Evolutionary conservation across 2,888 invertebrate species (phyloP).

Genomic region (Pollenia labialis): DNA sequence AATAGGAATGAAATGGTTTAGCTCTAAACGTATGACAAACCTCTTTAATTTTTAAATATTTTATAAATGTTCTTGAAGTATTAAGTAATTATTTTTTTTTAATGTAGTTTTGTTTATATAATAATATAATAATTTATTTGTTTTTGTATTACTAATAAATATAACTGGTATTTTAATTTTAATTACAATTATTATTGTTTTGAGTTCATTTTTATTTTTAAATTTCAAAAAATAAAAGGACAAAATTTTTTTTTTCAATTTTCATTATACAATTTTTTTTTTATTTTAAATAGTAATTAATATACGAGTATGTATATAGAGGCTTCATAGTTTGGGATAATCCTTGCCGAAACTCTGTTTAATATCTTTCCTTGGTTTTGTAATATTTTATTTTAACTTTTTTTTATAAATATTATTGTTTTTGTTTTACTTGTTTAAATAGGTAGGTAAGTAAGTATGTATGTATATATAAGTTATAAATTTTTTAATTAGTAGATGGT

Average conservation of each 20-base stretch:
- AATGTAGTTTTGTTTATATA: constrained; percentile 48
- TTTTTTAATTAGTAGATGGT: constrained; percentile 67
- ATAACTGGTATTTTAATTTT: constrained; percentile 64
- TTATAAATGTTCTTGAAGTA: neutral
- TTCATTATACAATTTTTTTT: constrained; percentile 50
- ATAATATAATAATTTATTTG: constrained; percentile 67
- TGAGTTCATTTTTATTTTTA: constrained; percentile 68
- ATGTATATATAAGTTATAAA: constrained; percentile 73
- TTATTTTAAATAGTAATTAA: constrained; percentile 61
- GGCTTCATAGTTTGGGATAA: constrained; percentile 69
- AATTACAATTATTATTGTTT: constrained; percentile 74
- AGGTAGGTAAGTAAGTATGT: constrained; percentile 69
- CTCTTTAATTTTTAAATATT: too few relatives aligned
- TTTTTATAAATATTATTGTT: constrained; percentile 74
- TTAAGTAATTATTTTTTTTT: constrained; percentile 47
- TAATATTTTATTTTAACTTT: constrained; percentile 42
- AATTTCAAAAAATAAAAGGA: constrained; percentile 67
- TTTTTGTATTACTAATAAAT: constrained; percentile 66
- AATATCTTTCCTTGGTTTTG: constrained; percentile 67
- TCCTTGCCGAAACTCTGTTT: constrained; percentile 72
- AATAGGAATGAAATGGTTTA: too few relatives aligned
- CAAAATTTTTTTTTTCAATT: constrained; percentile 45
- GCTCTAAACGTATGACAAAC: too few relatives aligned
- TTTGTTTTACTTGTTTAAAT: constrained; percentile 71
- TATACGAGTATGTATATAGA: constrained; percentile 71